Percentiles rank a stretch among this genome's conserved stretches.
These are phyloP conservation scores for Lutraria rhynchaena DNA, from an alignment of 1,140 invertebrate genomes.

Conservation along the genomic window DNA sequence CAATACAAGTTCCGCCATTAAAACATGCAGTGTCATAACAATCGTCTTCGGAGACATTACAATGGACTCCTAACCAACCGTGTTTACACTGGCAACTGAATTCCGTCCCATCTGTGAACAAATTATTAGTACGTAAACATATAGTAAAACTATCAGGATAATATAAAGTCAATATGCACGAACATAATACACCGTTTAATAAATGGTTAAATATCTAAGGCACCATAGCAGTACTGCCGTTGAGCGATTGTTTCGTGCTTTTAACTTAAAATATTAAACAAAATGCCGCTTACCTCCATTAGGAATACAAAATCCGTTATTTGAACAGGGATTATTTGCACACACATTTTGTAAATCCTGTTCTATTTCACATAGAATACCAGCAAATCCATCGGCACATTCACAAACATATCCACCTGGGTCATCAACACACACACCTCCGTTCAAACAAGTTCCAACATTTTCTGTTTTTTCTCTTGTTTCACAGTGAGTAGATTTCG, in stretches of 20 bases:
- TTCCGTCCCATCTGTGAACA: not conserved
- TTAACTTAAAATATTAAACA: not conserved
- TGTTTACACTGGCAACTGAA: conserved; percentile 69
- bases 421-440: conserved; percentile 64
- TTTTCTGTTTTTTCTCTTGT: not conserved
- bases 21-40: conserved; percentile 70
- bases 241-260: no score
- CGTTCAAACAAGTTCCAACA: conserved; percentile 54
- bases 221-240: no score
- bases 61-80: conserved; percentile 77
- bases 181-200: no score
- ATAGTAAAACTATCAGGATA: no score
- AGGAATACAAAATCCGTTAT: conserved; percentile 58
- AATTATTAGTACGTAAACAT: not conserved
- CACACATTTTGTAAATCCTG: conserved; percentile 40
- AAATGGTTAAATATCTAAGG: no score
- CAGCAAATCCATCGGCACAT: conserved; percentile 66
- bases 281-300: conserved; percentile 11
- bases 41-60: conserved; percentile 75
- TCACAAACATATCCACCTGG: conserved; percentile 62
- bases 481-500: conserved; percentile 90
- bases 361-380: conserved; percentile 65
- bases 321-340: conserved; percentile 57
- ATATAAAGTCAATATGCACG: no score
- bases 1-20: conserved; percentile 64